These are phyloP conservation scores for Oenanthe melanoleuca DNA, from an alignment of 2,113 vertebrate genomes.

Conservation along the genomic window DNA sequence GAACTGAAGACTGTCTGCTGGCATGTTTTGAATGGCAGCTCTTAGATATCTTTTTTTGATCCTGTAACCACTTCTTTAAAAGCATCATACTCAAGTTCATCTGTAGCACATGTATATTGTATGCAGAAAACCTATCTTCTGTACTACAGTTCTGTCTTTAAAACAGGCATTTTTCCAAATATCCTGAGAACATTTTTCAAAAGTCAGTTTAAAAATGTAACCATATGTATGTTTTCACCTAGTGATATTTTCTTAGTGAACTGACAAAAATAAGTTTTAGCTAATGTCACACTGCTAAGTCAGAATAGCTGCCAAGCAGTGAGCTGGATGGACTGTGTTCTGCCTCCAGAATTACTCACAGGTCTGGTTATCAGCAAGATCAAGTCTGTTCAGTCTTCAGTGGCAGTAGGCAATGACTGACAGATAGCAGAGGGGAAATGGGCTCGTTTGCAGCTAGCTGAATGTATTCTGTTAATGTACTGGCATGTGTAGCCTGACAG, in stretches of 20 bases:
- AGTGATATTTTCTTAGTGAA: conserved; percentile 25
- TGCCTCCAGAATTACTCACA: not conserved
- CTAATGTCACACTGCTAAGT: conserved; percentile 1
- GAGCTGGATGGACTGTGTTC: not conserved
- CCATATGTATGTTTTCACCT: conserved; percentile 47
- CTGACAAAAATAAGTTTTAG: conserved; percentile 30
- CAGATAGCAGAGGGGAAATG: not conserved
- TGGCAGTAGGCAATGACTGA: not conserved
- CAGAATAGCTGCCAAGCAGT: conserved; percentile 5
- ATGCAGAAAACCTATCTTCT: not conserved
- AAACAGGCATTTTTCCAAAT: conserved; percentile 32
- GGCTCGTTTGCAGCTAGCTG: conserved; percentile 9
- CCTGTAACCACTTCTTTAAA: not conserved
- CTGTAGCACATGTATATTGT: not conserved
- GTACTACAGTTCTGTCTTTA: not conserved
- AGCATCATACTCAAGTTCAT: not conserved
- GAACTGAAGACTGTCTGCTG: not conserved
- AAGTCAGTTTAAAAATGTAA: conserved; percentile 27
- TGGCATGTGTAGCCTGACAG: not conserved
- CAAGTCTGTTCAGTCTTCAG: not conserved
- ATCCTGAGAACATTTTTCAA: conserved; percentile 9
- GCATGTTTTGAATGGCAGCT: not conserved
- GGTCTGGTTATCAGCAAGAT: not conserved
- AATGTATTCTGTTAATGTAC: not conserved
- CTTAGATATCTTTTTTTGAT: not conserved